Base-by-base conservation (phyloP, 2,797 vertebrate species). In the Hyperoplus lanceolatus region DNA sequence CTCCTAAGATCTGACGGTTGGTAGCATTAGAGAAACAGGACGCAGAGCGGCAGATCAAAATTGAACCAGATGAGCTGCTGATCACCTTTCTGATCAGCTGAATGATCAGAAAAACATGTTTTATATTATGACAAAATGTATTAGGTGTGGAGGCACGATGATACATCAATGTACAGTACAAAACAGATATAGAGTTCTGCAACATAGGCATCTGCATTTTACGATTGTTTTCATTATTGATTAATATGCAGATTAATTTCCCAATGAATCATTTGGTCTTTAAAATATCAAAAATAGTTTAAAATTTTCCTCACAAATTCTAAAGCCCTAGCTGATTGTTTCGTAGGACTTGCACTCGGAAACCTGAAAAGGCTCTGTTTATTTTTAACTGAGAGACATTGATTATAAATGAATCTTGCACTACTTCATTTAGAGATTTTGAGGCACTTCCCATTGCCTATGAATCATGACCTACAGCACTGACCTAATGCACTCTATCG, bases 1-100 rank as follows among this genome's bases (percentile, higher is more conserved):
- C 29, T 29, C 29, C 29, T 3, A 39, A 56, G 80, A 81, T 85
- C 69, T 66, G 70, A 86, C 39, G 58, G 21, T 86, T 86, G 85
- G 84, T 87, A 90, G 87, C 90, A 75, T 93, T 86, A 88, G 72
- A 41, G 61, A 81, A 85, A 61, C 10, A 38, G 16, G 55, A 68
- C 39, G 66, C 45, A 1, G 63, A 70, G 70, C 71, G n/a, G 38
- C 18, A 0, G 70, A 77, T 86, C 58, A 80, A 86, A 88, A 79
- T 58, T 79, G 87, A 93, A 89, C 85, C 91, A 91, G 65, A 91
- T 87, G 83, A 90, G 62, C 76, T 64, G 61, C 45, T 12, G 75
- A 43, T 69, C 70, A 66, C 29, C 67, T 73, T 38, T 59, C 49
- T 39, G 16, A 70, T 73, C 58, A 81, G 51, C 13, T 9, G 6